A percentile compares a stretch with the other conserved stretches of the same genome.
Conservation (phyloP, 2,888 invertebrate species). For the Limenitis camilla region DNA sequence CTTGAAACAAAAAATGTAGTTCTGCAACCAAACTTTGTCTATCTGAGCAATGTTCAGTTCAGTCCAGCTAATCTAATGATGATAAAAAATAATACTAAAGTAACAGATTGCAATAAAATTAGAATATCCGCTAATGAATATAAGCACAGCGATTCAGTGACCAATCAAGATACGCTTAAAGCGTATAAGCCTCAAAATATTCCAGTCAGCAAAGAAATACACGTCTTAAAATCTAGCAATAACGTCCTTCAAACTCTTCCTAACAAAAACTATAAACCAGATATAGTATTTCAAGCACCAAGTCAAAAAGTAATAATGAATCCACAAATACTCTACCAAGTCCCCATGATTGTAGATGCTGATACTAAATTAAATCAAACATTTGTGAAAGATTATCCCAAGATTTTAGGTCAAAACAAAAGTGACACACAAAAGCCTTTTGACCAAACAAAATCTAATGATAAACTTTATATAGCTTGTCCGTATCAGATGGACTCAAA, state of each 20-base stretch:
- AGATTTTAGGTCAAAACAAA: conserved; percentile 35
- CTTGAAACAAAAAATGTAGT: conserved; percentile 53
- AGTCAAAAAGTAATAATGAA: conserved; percentile 56
- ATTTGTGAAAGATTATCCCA: conserved; percentile 39
- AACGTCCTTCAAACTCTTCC: conserved; percentile 46
- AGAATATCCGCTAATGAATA: conserved; percentile 43
- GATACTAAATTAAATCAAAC: conserved; percentile 45
- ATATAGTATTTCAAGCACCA: conserved; percentile 44
- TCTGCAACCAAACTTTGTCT: conserved; percentile 62
- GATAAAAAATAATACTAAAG: conserved; percentile 55
- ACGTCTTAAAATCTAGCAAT: conserved; percentile 48
- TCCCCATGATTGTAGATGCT: conserved; percentile 53
- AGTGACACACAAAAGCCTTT: conserved; percentile 41
- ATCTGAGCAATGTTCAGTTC: conserved; percentile 62
- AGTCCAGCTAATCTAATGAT: conserved; percentile 61
- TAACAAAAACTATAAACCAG: conserved; percentile 46
- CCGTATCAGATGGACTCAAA: conserved; percentile 60
- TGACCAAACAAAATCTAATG: conserved; percentile 44
- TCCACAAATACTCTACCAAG: conserved; percentile 60
- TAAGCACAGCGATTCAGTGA: conserved; percentile 30
- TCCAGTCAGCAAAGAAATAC: conserved; percentile 43
- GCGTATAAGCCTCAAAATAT: conserved; percentile 31
- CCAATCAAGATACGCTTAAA: conserved; percentile 34
- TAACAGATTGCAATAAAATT: conserved; percentile 37
- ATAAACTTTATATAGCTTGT: conserved; percentile 55